phyloP scores from a whole-genome alignment of 64 coral and sea anemone species.

The Montipora capricornis region DNA sequence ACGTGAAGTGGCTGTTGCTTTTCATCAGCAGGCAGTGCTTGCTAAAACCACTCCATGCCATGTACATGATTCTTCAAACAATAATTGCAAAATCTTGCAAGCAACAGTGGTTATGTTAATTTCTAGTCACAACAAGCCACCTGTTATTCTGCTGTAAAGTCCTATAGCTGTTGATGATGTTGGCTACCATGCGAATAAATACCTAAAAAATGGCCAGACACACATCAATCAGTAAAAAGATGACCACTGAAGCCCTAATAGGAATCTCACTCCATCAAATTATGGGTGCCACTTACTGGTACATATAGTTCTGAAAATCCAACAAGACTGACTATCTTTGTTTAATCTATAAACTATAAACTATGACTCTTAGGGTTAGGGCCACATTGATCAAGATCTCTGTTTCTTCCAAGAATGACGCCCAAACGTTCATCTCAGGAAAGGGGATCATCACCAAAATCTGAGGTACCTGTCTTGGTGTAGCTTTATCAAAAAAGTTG shows the following conservation, averaged over 20 bases:
- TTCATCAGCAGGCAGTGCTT: too few relatives aligned
- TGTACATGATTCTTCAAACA: neutral
- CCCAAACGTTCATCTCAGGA: too few relatives aligned
- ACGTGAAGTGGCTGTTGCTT: too few relatives aligned
- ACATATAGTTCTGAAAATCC: neutral
- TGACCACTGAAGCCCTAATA: neutral
- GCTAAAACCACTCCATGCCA: too few relatives aligned
- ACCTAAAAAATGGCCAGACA: slow-evolving; percentile 26
- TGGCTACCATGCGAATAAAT: slow-evolving; percentile 83
- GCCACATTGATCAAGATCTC: too few relatives aligned
- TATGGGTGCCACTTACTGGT: neutral
- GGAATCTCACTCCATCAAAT: neutral
- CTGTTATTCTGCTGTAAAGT: slow-evolving; percentile 50
- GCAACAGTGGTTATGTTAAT: neutral
- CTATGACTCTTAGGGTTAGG: too few relatives aligned
- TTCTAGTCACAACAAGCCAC: neutral
- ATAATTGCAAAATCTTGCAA: neutral
- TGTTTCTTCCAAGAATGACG: too few relatives aligned
- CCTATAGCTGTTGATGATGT: slow-evolving; percentile 74
- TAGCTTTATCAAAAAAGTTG: slow-evolving; percentile 2
- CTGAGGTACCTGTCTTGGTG: slow-evolving; percentile 38
- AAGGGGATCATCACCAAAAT: neutral
- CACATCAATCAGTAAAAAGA: neutral
- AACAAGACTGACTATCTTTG: too few relatives aligned
- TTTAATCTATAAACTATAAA: too few relatives aligned